These are phyloP conservation scores for Cephus cinctus DNA, from an alignment of 1,140 invertebrate species.

Conservation along the genomic window DNA sequence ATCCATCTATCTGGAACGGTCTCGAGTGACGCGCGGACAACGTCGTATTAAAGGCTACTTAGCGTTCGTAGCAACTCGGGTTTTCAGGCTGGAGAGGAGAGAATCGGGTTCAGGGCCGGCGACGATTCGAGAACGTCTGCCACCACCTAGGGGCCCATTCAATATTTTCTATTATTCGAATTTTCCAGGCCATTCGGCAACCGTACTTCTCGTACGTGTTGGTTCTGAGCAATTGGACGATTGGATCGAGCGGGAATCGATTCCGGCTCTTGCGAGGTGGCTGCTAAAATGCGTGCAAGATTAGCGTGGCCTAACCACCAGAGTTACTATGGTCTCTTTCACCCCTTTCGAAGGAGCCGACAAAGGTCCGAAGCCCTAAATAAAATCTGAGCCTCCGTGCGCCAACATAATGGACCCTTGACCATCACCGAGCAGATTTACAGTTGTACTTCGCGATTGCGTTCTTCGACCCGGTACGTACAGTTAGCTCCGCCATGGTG, in stretches of 20 bases:
- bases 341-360: constrained; percentile 11
- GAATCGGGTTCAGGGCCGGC: constrained; percentile 2
- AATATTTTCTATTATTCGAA: too few species aligned
- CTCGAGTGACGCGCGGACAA: constrained; percentile 4
- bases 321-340: constrained; percentile 22
- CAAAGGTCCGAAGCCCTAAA: constrained; percentile 24
- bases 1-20: constrained; percentile 7
- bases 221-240: too few species aligned
- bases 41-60: constrained; percentile 13
- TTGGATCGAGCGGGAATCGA: too few species aligned
- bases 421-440: background rate
- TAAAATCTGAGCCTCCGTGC: constrained; percentile 20
- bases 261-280: too few species aligned
- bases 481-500: background rate
- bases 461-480: background rate
- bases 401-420: constrained; percentile 14
- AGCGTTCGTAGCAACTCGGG: background rate
- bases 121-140: background rate
- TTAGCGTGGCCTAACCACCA: constrained; percentile 27
- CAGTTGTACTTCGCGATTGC: background rate
- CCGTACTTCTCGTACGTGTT: too few species aligned
- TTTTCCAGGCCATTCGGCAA: too few species aligned
- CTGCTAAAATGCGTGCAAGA: too few species aligned
- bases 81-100: constrained; percentile 4
- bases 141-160: too few species aligned